phyloP scores from a whole-genome alignment of 2,797 vertebrate species.

The Peromyscus attwateri region DNA sequence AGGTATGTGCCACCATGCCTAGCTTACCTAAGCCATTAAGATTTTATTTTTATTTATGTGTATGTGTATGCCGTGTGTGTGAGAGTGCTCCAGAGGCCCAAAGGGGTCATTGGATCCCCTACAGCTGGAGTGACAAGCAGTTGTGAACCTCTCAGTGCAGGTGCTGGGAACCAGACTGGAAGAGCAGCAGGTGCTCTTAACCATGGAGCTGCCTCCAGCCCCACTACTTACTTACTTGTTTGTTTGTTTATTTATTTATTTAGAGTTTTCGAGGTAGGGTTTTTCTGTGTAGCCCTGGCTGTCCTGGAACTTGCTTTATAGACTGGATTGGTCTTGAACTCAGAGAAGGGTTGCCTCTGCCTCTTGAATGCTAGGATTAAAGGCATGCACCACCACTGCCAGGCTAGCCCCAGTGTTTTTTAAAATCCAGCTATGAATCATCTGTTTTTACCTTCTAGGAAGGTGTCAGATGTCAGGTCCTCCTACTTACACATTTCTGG shows the following conservation, averaged over 20 bases:
- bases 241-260: neutral
- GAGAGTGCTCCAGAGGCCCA: neutral
- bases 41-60: neutral
- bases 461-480: neutral
- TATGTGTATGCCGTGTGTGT: neutral
- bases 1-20: neutral
- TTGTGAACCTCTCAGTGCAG: neutral
- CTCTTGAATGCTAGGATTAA: neutral
- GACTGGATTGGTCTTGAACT: neutral
- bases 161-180: neutral
- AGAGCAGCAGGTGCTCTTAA: neutral
- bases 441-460: neutral
- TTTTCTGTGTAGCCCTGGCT: neutral
- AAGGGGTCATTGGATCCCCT: neutral
- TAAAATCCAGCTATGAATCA: conserved; percentile 13
- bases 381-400: neutral
- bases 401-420: neutral
- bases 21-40: neutral
- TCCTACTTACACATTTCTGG: neutral
- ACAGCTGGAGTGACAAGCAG: neutral
- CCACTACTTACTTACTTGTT: neutral
- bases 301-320: neutral
- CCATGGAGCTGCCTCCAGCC: neutral
- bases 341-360: neutral
- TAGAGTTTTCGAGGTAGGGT: no score